Conservation (phyloP, 2,888 invertebrate species). For the Meteorus cinctellus region DNA sequence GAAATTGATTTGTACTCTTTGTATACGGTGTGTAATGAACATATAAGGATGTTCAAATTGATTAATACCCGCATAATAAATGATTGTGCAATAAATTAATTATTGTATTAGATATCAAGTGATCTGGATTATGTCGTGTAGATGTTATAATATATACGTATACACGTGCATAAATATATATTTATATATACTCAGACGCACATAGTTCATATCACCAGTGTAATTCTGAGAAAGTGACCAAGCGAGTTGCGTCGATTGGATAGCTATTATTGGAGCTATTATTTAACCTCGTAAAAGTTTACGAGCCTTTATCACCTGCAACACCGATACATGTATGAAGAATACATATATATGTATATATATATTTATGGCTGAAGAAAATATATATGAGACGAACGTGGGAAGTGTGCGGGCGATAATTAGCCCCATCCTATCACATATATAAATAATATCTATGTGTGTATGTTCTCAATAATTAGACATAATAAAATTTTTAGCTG, state of each 20-base stretch:
- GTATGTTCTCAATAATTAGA: slow-evolving; percentile 11
- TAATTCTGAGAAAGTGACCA: slow-evolving; percentile 39
- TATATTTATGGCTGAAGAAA: neutral
- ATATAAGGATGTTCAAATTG: neutral
- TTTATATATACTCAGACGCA: neutral
- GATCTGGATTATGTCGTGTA: slow-evolving; percentile 26
- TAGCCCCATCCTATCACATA: slow-evolving; percentile 19
- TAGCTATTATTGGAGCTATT: slow-evolving; percentile 49
- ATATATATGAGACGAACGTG: slow-evolving; percentile 15
- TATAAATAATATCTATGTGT: neutral
- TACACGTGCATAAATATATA: neutral
- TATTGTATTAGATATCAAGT: slow-evolving; percentile 42
- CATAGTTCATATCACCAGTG: slow-evolving; percentile 27
- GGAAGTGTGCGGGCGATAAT: slow-evolving; percentile 29
- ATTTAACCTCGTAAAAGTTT: slow-evolving; percentile 51
- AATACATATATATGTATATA: slow-evolving; percentile 33
- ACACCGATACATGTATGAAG: slow-evolving; percentile 18
- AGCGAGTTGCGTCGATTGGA: slow-evolving; percentile 37
- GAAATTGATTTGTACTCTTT: neutral
- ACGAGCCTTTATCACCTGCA: slow-evolving; percentile 49
- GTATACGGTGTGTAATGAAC: neutral
- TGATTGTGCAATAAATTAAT: slow-evolving; percentile 33
- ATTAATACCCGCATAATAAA: neutral
- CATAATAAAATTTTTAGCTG: slow-evolving; percentile 11
- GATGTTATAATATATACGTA: slow-evolving; percentile 14